These are phyloP conservation scores for Hippocampus barbouri DNA, from an alignment of 2,113 vertebrate genomes.

Conservation along the genomic window DNA sequence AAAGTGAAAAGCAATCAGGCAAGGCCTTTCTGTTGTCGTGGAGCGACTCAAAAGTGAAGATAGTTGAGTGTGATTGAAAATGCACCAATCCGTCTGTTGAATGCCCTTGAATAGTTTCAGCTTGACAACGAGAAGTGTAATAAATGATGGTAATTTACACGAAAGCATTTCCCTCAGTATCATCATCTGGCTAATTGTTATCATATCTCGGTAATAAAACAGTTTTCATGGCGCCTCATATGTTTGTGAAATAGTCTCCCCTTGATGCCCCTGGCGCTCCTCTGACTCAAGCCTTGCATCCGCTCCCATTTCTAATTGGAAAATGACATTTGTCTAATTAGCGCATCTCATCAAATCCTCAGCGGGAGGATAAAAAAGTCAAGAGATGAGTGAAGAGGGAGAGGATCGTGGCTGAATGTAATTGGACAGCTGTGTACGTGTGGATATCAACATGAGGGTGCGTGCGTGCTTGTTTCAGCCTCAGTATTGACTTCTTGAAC, in stretches of 20 bases:
- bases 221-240: slow-evolving; percentile 1
- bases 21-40: background rate
- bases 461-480: slow-evolving; percentile 16
- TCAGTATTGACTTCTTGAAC: slow-evolving; percentile 3
- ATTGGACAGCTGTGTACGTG: slow-evolving; percentile 16
- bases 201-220: slow-evolving; percentile 2
- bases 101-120: background rate
- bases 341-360: slow-evolving; percentile 39
- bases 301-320: slow-evolving; percentile 36
- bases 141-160: background rate
- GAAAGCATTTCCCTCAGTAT: slow-evolving; percentile 9
- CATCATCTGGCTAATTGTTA: slow-evolving; percentile 2
- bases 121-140: background rate
- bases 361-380: slow-evolving; percentile 24
- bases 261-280: background rate
- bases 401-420: slow-evolving; percentile 10
- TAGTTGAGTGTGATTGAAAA: background rate
- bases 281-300: slow-evolving; percentile 4
- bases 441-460: slow-evolving; percentile 7
- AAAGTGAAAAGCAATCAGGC: background rate
- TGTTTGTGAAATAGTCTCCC: background rate
- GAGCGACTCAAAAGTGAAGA: background rate
- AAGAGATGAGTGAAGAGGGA: slow-evolving; percentile 19
- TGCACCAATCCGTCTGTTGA: background rate
- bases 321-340: slow-evolving; percentile 43